Conservation (phyloP, 1,140 invertebrate species). For the Anagrus nilaparvatae region DNA sequence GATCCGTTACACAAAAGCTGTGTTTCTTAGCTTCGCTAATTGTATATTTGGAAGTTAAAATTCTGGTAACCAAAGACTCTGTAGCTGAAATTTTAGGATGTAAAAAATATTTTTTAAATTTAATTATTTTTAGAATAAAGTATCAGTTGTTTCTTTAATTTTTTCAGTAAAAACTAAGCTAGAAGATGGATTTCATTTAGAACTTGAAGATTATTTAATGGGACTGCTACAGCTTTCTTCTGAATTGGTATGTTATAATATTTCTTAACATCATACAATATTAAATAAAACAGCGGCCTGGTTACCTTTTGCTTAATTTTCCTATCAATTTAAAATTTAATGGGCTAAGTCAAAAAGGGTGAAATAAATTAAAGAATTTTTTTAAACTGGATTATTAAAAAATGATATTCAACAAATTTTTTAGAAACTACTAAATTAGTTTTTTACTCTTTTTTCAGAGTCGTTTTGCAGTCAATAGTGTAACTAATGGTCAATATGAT, state of each 20-base stretch:
- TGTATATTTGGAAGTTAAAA: constrained; percentile 68
- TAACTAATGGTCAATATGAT: constrained; percentile 74
- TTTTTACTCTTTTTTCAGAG: constrained; percentile 42
- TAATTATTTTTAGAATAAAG: background rate
- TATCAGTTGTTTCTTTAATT: background rate
- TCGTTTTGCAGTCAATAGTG: constrained; percentile 77
- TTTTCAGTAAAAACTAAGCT: constrained; percentile 46
- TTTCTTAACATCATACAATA: constrained; percentile 1
- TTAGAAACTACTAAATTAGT: constrained; percentile 10
- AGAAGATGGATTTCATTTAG: constrained; percentile 72
- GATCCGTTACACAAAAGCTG: constrained; percentile 67
- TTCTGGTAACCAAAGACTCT: constrained; percentile 61
- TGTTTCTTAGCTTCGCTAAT: constrained; percentile 68
- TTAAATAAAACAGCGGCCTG: background rate
- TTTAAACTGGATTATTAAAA: background rate
- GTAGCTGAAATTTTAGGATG: constrained; percentile 70
- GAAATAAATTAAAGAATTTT: constrained; percentile 2
- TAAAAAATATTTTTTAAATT: constrained; percentile 31
- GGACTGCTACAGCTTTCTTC: constrained; percentile 71
- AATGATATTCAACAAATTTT: constrained; percentile 7
- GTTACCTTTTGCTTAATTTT: background rate
- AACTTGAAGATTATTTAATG: constrained; percentile 82
- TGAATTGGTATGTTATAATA: constrained; percentile 57
- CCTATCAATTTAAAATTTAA: no score
- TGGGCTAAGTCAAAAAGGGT: no score